Base-by-base conservation (phyloP, 2,797 vertebrate genomes). In the Sebastiscus tertius region DNA sequence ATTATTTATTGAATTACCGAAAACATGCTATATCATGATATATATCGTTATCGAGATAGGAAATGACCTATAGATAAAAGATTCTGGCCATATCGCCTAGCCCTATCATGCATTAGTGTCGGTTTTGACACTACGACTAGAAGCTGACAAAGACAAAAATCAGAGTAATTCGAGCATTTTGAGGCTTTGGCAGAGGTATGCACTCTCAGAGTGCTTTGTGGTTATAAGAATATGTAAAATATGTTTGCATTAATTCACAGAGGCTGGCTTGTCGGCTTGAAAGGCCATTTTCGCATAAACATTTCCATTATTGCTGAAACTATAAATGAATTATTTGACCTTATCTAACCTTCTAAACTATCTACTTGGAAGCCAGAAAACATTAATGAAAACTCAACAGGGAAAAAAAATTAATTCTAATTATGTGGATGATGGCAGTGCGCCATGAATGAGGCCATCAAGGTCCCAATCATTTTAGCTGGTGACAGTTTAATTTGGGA, bases 401-500 rank as follows among this genome's bases (percentile, higher is more conserved):
- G n/a, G 79, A 76, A 79, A 42, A 65, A 65, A 66, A 16, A 64
- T 6, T 74, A 24, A 64, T 60, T 84, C 67, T 84, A 84, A 86
- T 88, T 83, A 82, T 18, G 66, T 63, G 58, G 77, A 79, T 68
- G 79, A 31, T 64, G 58, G 82, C 74, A 67, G 52, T 9, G 20
- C 3, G 10, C 52, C 75, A 78, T 52, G 64, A 77, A 87, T 26
- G 79, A 83, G 77, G 78, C 80, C 78, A 84, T 84, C 75, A 83
- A 77, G 60, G 34, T 70, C 77, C 72, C 80, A 85, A 81, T 89
- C 80, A 83, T 81, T 90, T 80, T 68, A 75, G 66, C 65, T 54
- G 62, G 54, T 79, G 83, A 90, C 85, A 88, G 72, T 87, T 91
- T 88, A 65, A 91, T 90, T 90, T 91, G 64, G 80, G 67, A 86